Evolutionary conservation across 2,888 invertebrate genomes (phyloP).

Genomic region (Phengaris arion): DNA sequence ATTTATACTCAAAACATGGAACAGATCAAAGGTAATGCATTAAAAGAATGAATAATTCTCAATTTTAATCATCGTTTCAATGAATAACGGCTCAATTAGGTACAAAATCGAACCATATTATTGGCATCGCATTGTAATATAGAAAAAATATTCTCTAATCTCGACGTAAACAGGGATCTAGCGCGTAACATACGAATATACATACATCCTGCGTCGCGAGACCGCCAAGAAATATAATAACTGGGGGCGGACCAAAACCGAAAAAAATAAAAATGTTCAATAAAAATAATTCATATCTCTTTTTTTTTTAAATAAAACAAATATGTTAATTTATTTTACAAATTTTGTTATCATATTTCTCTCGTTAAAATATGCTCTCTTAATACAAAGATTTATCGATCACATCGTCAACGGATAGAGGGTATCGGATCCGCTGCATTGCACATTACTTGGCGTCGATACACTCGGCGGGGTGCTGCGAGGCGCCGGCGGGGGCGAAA

Average conservation of each 20-base stretch:
- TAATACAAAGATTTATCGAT: constrained; percentile 78
- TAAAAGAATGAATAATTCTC: constrained; percentile 64
- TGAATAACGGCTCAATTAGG: constrained; percentile 65
- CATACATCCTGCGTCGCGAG: constrained; percentile 53
- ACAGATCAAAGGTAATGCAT: constrained; percentile 40
- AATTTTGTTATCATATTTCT: constrained; percentile 80
- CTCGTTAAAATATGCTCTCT: constrained; percentile 78
- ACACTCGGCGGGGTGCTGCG: constrained; percentile 69
- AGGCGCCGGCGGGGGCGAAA: constrained; percentile 66
- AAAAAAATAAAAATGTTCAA: constrained; percentile 44
- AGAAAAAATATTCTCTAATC: constrained; percentile 71
- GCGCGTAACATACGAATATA: constrained; percentile 65
- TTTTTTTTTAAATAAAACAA: constrained; percentile 72
- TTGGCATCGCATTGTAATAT: constrained; percentile 73
- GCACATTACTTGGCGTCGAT: constrained; percentile 74
- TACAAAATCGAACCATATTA: constrained; percentile 69
- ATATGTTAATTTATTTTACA: constrained; percentile 79
- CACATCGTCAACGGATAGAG: constrained; percentile 70
- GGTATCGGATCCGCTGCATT: constrained; percentile 46
- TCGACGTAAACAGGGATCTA: constrained; percentile 66
- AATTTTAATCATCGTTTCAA: constrained; percentile 66
- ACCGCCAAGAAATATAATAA: constrained; percentile 63
- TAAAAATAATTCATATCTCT: constrained; percentile 49
- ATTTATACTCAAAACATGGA: not conserved
- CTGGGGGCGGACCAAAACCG: constrained; percentile 47